A percentile compares a stretch with the other conserved stretches of the same genome.
phyloP scores from a whole-genome alignment of 2,113 vertebrate species.

The Atlantisia rogersi region DNA sequence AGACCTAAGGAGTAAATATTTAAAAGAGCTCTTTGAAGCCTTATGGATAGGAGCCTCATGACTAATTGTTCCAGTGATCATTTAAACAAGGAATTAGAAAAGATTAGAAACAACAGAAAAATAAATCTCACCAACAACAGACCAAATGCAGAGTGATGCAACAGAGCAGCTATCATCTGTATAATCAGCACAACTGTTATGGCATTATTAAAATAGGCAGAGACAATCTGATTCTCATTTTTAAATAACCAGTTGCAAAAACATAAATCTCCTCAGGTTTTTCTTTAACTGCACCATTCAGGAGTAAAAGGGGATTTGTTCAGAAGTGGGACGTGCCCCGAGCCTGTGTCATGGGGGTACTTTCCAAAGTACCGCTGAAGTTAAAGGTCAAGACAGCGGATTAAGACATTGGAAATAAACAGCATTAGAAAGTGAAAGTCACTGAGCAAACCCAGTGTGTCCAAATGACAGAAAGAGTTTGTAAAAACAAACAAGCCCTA shows the following conservation, averaged over 20 bases:
- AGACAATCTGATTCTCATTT: background rate
- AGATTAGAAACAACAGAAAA: constrained; percentile 13
- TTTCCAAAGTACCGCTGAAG: background rate
- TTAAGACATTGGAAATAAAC: background rate
- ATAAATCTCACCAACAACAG: background rate
- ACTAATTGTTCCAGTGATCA: background rate
- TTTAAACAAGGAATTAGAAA: background rate
- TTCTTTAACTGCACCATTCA: background rate
- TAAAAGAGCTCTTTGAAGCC: background rate
- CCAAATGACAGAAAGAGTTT: background rate
- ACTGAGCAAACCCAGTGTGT: background rate
- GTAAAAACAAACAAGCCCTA: background rate
- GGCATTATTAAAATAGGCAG: background rate
- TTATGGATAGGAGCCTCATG: background rate
- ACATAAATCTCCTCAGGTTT: background rate
- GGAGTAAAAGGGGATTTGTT: background rate
- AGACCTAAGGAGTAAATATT: constrained; percentile 12
- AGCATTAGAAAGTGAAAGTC: background rate
- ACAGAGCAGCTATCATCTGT: background rate
- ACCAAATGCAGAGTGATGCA: constrained; percentile 30
- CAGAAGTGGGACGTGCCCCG: background rate
- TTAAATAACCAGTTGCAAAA: background rate
- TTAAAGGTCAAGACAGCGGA: background rate
- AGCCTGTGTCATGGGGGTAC: too few species aligned
- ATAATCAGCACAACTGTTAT: constrained; percentile 6